These are phyloP conservation scores for Hemitrygon akajei DNA, from an alignment of 2,797 vertebrate species.

Conservation along the genomic window DNA sequence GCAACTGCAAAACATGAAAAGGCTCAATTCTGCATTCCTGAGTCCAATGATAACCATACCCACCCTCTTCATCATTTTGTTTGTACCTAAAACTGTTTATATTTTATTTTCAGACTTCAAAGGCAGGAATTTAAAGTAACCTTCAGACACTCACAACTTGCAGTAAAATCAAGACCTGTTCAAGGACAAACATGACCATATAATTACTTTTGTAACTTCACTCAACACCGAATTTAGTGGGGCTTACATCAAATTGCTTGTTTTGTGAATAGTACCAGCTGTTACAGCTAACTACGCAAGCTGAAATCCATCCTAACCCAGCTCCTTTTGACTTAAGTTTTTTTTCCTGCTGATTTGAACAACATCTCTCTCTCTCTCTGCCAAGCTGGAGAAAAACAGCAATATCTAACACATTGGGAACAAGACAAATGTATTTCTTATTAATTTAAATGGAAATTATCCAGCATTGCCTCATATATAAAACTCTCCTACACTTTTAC, in stretches of 20 bases:
- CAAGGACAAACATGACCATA: background rate
- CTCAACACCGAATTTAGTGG: background rate
- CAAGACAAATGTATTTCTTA: background rate
- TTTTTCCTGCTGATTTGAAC: background rate
- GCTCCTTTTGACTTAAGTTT: background rate
- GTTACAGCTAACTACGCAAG: background rate
- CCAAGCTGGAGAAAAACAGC: background rate
- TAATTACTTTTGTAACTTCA: background rate
- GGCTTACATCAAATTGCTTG: background rate
- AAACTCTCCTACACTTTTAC: background rate
- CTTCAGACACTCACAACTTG: background rate
- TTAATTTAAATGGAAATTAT: background rate
- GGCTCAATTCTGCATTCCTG: background rate
- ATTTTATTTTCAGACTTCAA: background rate
- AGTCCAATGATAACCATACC: background rate
- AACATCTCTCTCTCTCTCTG: background rate
- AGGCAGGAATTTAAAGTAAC: background rate
- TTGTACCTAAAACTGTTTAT: background rate
- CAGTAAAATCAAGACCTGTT: background rate
- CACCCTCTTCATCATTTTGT: background rate
- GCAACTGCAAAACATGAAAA: background rate
- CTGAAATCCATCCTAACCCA: background rate
- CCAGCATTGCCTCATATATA: background rate
- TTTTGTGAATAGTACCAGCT: background rate
- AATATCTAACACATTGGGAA: background rate